A percentile compares a stretch with the other conserved stretches of the same genome.
These are phyloP conservation scores for Bufotes viridis DNA, from an alignment of 2,797 vertebrate genomes.

Conservation along the genomic window DNA sequence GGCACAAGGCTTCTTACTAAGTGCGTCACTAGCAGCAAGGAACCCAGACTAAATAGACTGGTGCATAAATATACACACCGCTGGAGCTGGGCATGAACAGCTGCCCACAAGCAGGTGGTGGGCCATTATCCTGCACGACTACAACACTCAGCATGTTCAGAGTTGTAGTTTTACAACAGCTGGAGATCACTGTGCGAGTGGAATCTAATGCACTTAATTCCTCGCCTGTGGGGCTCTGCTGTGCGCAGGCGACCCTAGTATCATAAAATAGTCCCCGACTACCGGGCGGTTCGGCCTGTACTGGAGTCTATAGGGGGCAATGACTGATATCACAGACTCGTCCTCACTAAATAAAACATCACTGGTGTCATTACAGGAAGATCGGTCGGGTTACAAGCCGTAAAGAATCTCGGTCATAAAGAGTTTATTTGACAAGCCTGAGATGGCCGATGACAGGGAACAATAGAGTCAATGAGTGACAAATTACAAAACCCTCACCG, in stretches of 20 bases:
- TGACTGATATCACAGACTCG: too few species aligned
- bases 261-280: background rate
- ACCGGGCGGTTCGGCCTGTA: background rate
- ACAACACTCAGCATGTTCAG: background rate
- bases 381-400: background rate
- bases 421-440: background rate
- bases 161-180: background rate
- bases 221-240: background rate
- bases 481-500: background rate
- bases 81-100: background rate
- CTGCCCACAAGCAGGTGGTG: background rate
- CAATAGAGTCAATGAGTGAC: background rate
- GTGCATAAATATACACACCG: background rate
- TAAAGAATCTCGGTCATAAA: background rate
- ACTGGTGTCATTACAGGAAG: background rate
- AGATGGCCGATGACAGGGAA: background rate
- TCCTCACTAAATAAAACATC: background rate
- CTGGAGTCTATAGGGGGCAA: background rate
- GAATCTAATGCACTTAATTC: background rate
- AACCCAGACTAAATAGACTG: constrained; percentile 21
- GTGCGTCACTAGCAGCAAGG: background rate
- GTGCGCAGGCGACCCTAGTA: background rate
- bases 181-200: background rate
- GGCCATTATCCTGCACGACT: too few species aligned
- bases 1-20: background rate